phyloP scores from a whole-genome alignment of 2,888 invertebrate species.

The Tenodera sinensis region DNA sequence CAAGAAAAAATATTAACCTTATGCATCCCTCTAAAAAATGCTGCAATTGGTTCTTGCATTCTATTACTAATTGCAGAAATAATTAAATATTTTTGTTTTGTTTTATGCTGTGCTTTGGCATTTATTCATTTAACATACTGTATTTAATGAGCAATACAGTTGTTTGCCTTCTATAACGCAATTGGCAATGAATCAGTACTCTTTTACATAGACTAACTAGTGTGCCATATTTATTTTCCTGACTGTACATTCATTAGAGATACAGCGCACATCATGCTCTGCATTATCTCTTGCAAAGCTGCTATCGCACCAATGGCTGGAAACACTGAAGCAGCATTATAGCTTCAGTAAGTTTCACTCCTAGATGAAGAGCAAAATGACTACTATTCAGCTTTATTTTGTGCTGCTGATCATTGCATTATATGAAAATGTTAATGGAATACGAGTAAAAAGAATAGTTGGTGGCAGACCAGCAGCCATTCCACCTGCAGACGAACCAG shows the following conservation, averaged over 20 bases:
- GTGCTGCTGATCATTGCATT: neutral
- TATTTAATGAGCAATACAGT: too few relatives aligned
- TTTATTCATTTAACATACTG: too few relatives aligned
- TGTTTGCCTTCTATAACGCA: too few relatives aligned
- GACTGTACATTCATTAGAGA: neutral
- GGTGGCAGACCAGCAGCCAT: conserved; percentile 63
- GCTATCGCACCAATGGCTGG: neutral
- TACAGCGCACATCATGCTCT: neutral
- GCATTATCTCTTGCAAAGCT: neutral
- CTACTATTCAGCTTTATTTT: neutral
- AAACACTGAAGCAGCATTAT: neutral
- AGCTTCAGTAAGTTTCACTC: neutral
- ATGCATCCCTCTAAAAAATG: too few relatives aligned
- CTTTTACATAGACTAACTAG: neutral
- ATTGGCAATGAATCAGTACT: too few relatives aligned
- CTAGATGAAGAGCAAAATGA: neutral
- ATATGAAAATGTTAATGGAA: neutral
- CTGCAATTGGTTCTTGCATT: too few relatives aligned
- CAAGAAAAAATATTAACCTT: too few relatives aligned
- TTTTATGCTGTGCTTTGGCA: too few relatives aligned
- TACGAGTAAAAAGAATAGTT: conserved; percentile 50
- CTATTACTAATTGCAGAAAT: too few relatives aligned
- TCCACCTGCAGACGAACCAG: conserved; percentile 68
- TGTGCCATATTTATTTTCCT: neutral
- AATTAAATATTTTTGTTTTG: too few relatives aligned